These are phyloP conservation scores for Nysson spinosus DNA, from an alignment of 2,888 invertebrate species.

Conservation along the genomic window DNA sequence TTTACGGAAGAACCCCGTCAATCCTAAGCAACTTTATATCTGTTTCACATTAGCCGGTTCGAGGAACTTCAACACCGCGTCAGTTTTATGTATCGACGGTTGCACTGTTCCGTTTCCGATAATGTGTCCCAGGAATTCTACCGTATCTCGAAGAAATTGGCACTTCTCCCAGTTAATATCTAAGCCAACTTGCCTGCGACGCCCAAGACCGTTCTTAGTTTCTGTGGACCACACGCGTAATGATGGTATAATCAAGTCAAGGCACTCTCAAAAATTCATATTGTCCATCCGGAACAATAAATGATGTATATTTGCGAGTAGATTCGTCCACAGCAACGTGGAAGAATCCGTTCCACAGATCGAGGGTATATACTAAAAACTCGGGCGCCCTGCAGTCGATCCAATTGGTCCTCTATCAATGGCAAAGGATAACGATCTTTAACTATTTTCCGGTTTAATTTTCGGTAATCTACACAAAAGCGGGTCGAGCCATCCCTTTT, in stretches of 20 bases:
- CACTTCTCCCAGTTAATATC: slow-evolving; percentile 13
- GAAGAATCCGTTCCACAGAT: slow-evolving; percentile 58
- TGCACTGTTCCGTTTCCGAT: background rate
- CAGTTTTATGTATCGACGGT: background rate
- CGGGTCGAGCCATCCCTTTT: slow-evolving; percentile 25
- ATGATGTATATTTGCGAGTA: slow-evolving; percentile 53
- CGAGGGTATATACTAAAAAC: slow-evolving; percentile 49
- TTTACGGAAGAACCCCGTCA: background rate
- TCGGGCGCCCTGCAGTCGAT: slow-evolving; percentile 37
- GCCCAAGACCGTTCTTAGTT: background rate
- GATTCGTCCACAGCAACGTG: slow-evolving; percentile 51
- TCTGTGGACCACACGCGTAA: background rate
- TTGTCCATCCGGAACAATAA: slow-evolving; percentile 52
- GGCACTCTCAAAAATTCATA: slow-evolving; percentile 53
- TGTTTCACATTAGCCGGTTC: background rate
- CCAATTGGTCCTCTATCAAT: slow-evolving; percentile 25
- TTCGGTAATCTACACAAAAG: slow-evolving; percentile 53
- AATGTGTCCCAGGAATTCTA: slow-evolving; percentile 9
- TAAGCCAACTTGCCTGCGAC: background rate
- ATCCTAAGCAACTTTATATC: background rate
- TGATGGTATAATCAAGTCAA: slow-evolving; percentile 8
- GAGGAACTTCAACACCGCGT: background rate
- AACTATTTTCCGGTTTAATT: slow-evolving; percentile 58
- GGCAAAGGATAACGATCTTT: slow-evolving; percentile 64
- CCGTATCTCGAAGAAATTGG: background rate